phyloP scores from a whole-genome alignment of 2,888 invertebrate genomes.

The Leptogaster cylindrica region DNA sequence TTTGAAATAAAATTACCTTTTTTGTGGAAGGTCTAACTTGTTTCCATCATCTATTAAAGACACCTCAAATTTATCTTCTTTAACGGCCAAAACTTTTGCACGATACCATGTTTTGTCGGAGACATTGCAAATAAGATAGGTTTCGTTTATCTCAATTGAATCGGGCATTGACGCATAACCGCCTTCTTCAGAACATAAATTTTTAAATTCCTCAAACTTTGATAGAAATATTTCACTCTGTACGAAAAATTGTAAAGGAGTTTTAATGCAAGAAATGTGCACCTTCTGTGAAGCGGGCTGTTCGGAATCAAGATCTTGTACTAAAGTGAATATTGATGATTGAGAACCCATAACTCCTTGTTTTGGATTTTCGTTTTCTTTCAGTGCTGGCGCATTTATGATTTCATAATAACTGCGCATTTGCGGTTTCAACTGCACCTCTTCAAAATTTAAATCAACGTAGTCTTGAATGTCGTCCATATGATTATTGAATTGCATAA shows the following conservation, averaged over 20 bases:
- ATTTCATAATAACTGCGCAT: too few species aligned
- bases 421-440: too few species aligned
- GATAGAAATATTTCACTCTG: conserved; percentile 54
- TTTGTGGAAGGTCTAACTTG: conserved; percentile 62
- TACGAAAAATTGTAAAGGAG: conserved; percentile 70
- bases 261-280: conserved; percentile 66
- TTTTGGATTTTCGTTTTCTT: too few species aligned
- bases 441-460: too few species aligned
- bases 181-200: conserved; percentile 48
- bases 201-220: conserved; percentile 15
- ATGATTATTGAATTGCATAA: too few species aligned
- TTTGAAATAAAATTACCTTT: conserved; percentile 59
- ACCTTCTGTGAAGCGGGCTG: too few species aligned
- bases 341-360: too few species aligned
- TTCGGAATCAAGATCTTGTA: too few species aligned
- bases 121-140: conserved; percentile 68
- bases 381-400: too few species aligned
- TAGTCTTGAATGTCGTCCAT: too few species aligned
- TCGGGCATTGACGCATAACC: conserved; percentile 48
- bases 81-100: conserved; percentile 54
- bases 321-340: too few species aligned
- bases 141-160: conserved; percentile 63
- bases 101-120: conserved; percentile 72
- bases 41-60: conserved; percentile 73
- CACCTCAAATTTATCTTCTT: conserved; percentile 62